These are phyloP conservation scores for Drosophila neocordata DNA, from an alignment of 1,140 invertebrate species.

Conservation along the genomic window DNA sequence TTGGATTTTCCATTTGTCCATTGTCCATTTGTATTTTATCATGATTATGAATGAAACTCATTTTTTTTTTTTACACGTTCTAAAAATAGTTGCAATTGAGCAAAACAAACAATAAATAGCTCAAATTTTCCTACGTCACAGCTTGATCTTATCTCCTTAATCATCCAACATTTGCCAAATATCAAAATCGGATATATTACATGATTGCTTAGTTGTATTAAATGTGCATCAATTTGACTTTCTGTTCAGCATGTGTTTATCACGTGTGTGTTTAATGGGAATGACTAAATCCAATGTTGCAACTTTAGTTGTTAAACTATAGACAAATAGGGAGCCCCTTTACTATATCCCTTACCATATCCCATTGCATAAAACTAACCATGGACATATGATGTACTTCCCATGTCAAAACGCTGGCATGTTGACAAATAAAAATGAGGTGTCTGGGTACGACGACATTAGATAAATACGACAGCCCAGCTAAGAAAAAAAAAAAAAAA, in stretches of 20 bases:
- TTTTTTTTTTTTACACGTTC: background rate
- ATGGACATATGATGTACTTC: conserved; percentile 62
- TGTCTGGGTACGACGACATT: conserved; percentile 40
- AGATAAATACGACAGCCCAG: conserved; percentile 55
- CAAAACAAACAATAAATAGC: conserved; percentile 41
- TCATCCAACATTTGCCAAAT: conserved; percentile 40
- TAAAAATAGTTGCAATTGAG: conserved; percentile 44
- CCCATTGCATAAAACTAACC: background rate
- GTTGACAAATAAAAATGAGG: conserved; percentile 41
- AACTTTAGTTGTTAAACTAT: background rate
- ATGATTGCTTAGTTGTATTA: conserved; percentile 20
- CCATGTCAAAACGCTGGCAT: conserved; percentile 62
- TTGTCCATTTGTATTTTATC: conserved; percentile 2
- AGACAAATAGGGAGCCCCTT: background rate
- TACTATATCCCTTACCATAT: background rate
- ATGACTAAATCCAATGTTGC: background rate
- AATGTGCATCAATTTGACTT: conserved; percentile 21
- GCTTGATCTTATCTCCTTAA: conserved; percentile 44
- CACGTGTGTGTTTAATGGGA: conserved; percentile 43
- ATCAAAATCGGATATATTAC: conserved; percentile 45
- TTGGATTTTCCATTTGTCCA: background rate
- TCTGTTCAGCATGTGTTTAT: conserved; percentile 43
- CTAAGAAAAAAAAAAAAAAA: conserved; percentile 33
- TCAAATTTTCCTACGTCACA: conserved; percentile 42
- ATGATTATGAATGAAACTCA: conserved; percentile 12